Evolutionary conservation across 2,113 vertebrate genomes (phyloP).

Genomic region (Tragelaphus scriptus): DNA sequence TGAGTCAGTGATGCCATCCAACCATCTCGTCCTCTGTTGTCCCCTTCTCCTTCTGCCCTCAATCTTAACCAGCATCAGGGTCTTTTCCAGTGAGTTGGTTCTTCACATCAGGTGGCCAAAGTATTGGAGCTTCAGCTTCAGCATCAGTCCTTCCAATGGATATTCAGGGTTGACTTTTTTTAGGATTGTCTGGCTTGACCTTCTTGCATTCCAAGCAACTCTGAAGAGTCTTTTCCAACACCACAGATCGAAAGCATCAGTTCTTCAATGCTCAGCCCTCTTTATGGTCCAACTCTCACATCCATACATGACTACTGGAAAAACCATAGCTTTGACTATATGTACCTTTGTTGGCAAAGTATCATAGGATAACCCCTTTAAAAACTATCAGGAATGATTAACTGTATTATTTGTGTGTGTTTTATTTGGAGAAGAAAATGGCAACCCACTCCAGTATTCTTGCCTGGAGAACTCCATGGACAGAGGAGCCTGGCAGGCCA

Average conservation of each 20-base stretch:
- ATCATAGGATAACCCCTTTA: slow-evolving; percentile 34
- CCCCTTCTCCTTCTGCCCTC: neutral
- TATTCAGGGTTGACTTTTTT: neutral
- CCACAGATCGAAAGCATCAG: neutral
- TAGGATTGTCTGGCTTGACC: neutral
- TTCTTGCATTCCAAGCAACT: neutral
- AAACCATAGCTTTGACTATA: neutral
- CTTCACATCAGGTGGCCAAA: neutral
- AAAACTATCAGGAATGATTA: slow-evolving; percentile 53
- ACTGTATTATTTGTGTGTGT: slow-evolving; percentile 65
- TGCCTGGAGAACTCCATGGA: neutral
- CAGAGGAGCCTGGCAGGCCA: neutral
- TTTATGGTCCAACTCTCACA: neutral
- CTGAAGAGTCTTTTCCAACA: neutral
- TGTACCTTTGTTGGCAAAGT: neutral
- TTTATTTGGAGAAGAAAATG: neutral
- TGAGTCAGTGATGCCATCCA: neutral
- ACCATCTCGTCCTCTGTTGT: neutral
- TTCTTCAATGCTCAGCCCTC: neutral
- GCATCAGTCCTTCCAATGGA: neutral
- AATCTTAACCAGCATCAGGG: neutral
- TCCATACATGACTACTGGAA: neutral
- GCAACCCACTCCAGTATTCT: neutral
- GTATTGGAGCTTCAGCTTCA: neutral
- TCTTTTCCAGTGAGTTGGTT: neutral